Conservation (phyloP, 2,797 vertebrate species). For the Hyperoplus lanceolatus region DNA sequence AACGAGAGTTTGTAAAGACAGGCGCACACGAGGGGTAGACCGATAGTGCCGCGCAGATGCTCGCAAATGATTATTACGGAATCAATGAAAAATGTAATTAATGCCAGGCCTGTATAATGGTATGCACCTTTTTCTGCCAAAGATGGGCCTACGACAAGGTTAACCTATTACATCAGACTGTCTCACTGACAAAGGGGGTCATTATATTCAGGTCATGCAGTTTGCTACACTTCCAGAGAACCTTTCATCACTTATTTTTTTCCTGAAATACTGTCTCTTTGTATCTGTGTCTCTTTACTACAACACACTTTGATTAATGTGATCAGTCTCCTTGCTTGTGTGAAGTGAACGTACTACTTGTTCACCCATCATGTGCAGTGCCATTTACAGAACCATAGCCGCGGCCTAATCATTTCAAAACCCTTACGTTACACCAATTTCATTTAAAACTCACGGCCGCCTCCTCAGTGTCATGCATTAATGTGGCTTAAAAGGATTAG, state of each 20-base stretch:
- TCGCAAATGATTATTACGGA: no score
- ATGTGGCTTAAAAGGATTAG: constrained; percentile 78
- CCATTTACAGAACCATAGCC: not conserved
- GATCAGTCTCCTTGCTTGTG: not conserved
- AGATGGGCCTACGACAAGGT: not conserved
- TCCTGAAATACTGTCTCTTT: not conserved
- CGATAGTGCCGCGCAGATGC: no score
- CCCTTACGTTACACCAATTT: constrained; percentile 52
- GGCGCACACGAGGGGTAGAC: no score
- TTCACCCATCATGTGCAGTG: no score
- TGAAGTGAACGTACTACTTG: no score
- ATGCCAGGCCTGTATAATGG: no score
- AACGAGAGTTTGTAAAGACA: no score
- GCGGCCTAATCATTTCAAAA: constrained; percentile 63
- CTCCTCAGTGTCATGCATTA: constrained; percentile 53
- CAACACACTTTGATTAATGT: constrained; percentile 13
- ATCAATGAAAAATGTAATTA: no score
- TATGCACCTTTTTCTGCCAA: not conserved
- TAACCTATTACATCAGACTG: not conserved
- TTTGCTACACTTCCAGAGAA: not conserved
- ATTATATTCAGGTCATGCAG: not conserved
- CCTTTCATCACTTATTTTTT: not conserved
- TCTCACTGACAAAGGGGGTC: not conserved
- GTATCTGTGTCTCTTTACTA: not conserved
- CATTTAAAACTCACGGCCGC: constrained; percentile 50